Evolutionary conservation across 2,797 vertebrate species (phyloP).

Genomic region (Gobio occitaniae): DNA sequence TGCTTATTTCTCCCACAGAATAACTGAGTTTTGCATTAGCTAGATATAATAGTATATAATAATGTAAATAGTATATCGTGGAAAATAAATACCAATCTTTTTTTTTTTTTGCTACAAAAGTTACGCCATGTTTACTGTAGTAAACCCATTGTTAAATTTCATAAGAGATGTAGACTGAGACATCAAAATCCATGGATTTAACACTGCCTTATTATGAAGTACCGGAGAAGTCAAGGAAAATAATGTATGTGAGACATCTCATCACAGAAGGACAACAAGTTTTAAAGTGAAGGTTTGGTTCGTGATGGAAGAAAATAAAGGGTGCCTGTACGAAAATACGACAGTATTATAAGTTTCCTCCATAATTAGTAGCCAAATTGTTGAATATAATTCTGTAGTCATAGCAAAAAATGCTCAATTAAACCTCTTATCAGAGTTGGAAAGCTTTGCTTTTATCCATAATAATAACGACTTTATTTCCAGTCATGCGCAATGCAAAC

Average conservation of each 20-base stretch:
- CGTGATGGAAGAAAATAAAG: background rate
- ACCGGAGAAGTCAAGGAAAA: background rate
- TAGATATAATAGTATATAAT: too few species aligned
- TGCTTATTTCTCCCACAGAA: background rate
- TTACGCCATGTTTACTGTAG: background rate
- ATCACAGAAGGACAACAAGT: too few species aligned
- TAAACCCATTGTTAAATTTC: background rate
- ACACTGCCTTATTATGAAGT: background rate
- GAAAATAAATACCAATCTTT: background rate
- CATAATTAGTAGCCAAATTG: background rate
- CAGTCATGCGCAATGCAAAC: conserved; percentile 22
- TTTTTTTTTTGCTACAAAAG: background rate
- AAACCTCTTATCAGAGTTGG: background rate
- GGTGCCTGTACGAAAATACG: background rate
- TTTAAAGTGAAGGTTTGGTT: background rate
- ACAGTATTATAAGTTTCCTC: background rate
- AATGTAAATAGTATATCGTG: too few species aligned
- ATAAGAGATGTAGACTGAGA: too few species aligned
- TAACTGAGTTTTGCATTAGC: background rate
- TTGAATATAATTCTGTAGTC: background rate
- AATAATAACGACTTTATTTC: background rate
- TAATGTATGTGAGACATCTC: background rate
- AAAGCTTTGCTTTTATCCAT: background rate
- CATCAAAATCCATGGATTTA: background rate
- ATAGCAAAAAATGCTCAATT: background rate